Base-by-base conservation (phyloP, 2,113 vertebrate genomes). In the Aplodontia rufa region DNA sequence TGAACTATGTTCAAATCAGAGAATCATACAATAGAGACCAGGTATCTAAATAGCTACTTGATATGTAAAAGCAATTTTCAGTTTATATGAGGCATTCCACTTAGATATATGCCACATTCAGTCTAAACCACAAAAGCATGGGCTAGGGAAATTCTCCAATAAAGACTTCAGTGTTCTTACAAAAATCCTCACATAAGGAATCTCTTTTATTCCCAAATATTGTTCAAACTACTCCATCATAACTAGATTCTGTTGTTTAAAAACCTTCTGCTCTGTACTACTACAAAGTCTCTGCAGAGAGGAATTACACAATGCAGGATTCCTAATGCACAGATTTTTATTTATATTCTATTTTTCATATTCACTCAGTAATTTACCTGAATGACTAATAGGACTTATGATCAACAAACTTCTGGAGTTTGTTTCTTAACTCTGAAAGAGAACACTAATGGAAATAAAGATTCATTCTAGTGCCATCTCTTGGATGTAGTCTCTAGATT, bases 41-140 rank as follows among this genome's bases (percentile, higher is more conserved):
- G 95, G 96, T 98, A 98, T 94, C 93, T 95, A 97, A 98, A 98
- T 79, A 96, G 68, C 88, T 98, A 98, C 96, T 98, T 97, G 92
- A 98, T 93, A 95, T 97, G 79, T 96, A 94, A 98, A 98, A 97
- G 66, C 60, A 87, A 86, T 72, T 42, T 98, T 97, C 64, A 53
- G 32, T 94, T 97, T 96, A 83, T 60, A 83, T 74, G 74, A 95
- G 91, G 97, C 96, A 97, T 79, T 95, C 60, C 69, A 96, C 96
- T 98, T 97, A 98, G 97, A 97, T 71, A 75, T 64, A 68, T 75
- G 83, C 91, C 83, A 95, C 53, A 62, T 49, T 86, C 40, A 55
- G 81, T 83, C 42, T 66, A 42, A 97, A n/a, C 51, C 71, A 94
- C 28, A 98, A 97, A 98, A 97, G 37, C 71, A 97, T 84, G 32